A percentile compares a stretch with the other conserved stretches of the same genome.
Evolutionary conservation across 2,797 vertebrate genomes (phyloP).

Genomic region (Gymnocypris eckloni): DNA sequence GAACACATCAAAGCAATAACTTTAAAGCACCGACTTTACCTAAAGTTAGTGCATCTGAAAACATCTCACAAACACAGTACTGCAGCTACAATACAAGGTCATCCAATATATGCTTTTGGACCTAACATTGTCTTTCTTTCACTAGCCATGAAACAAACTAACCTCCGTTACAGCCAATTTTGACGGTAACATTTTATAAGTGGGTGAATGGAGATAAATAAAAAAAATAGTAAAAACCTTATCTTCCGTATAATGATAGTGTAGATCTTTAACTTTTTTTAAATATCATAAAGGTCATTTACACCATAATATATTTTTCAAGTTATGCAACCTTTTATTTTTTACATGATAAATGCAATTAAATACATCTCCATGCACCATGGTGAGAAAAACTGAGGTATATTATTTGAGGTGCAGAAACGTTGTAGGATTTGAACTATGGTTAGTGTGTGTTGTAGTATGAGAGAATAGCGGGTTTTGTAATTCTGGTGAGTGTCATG

Average conservation of each 20-base stretch:
- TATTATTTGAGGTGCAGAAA: background rate
- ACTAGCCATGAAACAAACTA: background rate
- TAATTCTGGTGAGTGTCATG: background rate
- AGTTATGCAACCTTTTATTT: too few species aligned
- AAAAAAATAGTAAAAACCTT: too few species aligned
- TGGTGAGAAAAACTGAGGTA: background rate
- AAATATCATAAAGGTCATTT: background rate
- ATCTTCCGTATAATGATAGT: background rate
- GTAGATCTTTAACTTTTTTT: background rate
- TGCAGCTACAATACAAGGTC: background rate
- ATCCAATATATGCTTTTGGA: background rate
- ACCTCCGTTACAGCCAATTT: background rate
- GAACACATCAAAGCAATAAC: constrained; percentile 36
- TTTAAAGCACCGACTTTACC: constrained; percentile 1
- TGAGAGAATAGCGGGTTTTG: background rate
- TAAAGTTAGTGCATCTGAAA: background rate
- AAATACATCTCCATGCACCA: background rate
- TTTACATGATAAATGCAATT: background rate
- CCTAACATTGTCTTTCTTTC: background rate
- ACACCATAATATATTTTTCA: background rate
- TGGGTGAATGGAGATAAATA: background rate
- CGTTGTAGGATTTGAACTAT: too few species aligned
- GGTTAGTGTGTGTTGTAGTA: background rate
- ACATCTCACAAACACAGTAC: constrained; percentile 23
- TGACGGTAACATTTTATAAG: background rate